These are phyloP conservation scores for Lepetodrilus schrolli DNA, from an alignment of 2,888 invertebrate genomes.

Conservation along the genomic window DNA sequence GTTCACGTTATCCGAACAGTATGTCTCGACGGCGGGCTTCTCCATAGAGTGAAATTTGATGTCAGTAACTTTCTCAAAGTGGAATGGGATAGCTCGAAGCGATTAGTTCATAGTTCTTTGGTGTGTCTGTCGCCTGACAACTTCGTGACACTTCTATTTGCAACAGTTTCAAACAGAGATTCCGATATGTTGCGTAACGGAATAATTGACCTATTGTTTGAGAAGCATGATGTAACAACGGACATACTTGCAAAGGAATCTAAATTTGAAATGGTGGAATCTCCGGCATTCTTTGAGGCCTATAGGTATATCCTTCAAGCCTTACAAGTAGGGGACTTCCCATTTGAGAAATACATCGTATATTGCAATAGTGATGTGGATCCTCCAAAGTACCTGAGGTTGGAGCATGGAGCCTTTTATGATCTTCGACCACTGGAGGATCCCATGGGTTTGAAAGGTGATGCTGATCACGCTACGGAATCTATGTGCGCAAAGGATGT, in stretches of 20 bases:
- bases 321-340: slow-evolving; percentile 74
- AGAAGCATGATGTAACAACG: slow-evolving; percentile 30
- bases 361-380: slow-evolving; percentile 37
- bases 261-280: slow-evolving; percentile 82
- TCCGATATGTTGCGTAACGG: slow-evolving; percentile 54
- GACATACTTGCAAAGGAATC: slow-evolving; percentile 32
- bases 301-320: slow-evolving; percentile 85
- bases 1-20: slow-evolving; percentile 50
- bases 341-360: slow-evolving; percentile 45
- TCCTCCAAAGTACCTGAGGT: slow-evolving; percentile 52
- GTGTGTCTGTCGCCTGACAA: slow-evolving; percentile 83
- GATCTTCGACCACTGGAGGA: slow-evolving; percentile 54
- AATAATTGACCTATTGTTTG: slow-evolving; percentile 57
- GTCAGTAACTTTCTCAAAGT: slow-evolving; percentile 33
- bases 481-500: slow-evolving; percentile 14
- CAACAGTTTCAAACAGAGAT: slow-evolving; percentile 77
- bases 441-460: slow-evolving; percentile 39
- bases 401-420: slow-evolving; percentile 13
- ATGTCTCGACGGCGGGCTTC: slow-evolving; percentile 48
- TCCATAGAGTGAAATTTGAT: slow-evolving; percentile 51
- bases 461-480: not conserved
- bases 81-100: slow-evolving; percentile 78
- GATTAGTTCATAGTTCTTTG: slow-evolving; percentile 84
- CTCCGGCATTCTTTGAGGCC: slow-evolving; percentile 87
- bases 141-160: slow-evolving; percentile 82